Evolutionary conservation across 2,113 vertebrate species (phyloP), one percentile per base, ranked within the genome.

Genomic region (Cranoglanis bouderius): DNA sequence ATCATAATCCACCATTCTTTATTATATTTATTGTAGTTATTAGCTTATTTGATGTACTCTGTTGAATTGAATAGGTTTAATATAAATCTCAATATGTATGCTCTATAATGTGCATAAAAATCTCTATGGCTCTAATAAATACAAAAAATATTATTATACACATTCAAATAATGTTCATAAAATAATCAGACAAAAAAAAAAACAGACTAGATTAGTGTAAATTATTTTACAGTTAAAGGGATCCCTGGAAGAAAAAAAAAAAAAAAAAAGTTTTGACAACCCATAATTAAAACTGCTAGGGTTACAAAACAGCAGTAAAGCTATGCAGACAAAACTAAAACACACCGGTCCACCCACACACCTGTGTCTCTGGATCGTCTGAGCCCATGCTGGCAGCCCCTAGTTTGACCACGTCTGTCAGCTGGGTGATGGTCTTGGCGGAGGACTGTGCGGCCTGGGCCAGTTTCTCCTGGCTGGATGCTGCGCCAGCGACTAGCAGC

Each of bases 381-480:
- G 99, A 99, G 75, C 98, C 99, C 92, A 99, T 95, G 93, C 98
- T 99, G 85, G 99, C 97, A 0, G 99, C 98, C 86, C 98, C 99
- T 87, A 98, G 90, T 91, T 99, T 99, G 88, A 99, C 99, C 88
- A 99, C 98, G 89, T 99, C 98, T 0, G 98, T 98, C 40, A 99
- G 97, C 0, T 98, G 98, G 18, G 98, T 99, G 93, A 99, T 99
- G 92, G 99, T 99, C 92, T 96, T 97, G 38, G 98, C 98, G 0
- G 98, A 99, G 2, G 98, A 99, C 91, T 99, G 97, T 38, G 98
- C 98, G 0, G 98, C 98, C 92, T 99, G 98, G 84, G 98, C 98
- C 91, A 99, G 94, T 90, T 97, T 98, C 67, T 99, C 99, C 88
- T 98, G 98, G 92, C 97, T 99, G 7, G 98, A 99, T 0, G 98